Evolutionary conservation across 2,888 invertebrate genomes (phyloP).

Genomic region (Buathra laborator): DNA sequence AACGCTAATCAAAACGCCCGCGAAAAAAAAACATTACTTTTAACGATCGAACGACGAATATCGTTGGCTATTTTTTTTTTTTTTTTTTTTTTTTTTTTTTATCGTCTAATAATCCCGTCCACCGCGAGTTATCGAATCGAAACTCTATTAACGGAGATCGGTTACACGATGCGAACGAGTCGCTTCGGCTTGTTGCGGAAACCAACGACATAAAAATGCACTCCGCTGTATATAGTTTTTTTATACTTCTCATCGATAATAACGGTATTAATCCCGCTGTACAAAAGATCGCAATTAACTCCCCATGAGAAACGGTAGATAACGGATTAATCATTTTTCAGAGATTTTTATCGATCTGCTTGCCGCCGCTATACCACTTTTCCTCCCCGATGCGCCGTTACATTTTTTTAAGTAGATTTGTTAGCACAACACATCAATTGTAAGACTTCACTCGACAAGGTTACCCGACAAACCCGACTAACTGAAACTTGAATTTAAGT

Average conservation of each 20-base stretch:
- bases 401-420: conserved; percentile 75
- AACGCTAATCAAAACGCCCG: not conserved
- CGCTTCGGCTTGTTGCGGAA: conserved; percentile 73
- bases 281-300: conserved; percentile 65
- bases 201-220: conserved; percentile 66
- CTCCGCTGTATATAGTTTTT: conserved; percentile 83
- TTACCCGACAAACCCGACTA: conserved; percentile 73
- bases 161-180: conserved; percentile 62
- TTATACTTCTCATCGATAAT: conserved; percentile 80
- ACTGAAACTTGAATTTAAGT: conserved; percentile 65
- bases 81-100: not conserved
- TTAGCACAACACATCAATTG: conserved; percentile 74
- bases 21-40: not conserved
- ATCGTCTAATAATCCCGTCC: conserved; percentile 63
- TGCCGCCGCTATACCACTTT: conserved; percentile 55
- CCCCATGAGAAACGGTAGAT: conserved; percentile 20
- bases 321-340: conserved; percentile 22
- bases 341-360: conserved; percentile 56
- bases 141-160: conserved; percentile 38
- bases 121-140: conserved; percentile 61
- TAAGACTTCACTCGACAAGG: conserved; percentile 76
- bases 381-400: conserved; percentile 73
- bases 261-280: conserved; percentile 74
- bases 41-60: conserved; percentile 1
- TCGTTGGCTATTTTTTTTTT: conserved; percentile 3